Conservation (phyloP, 2,888 invertebrate species). For the Zygaena filipendulae region DNA sequence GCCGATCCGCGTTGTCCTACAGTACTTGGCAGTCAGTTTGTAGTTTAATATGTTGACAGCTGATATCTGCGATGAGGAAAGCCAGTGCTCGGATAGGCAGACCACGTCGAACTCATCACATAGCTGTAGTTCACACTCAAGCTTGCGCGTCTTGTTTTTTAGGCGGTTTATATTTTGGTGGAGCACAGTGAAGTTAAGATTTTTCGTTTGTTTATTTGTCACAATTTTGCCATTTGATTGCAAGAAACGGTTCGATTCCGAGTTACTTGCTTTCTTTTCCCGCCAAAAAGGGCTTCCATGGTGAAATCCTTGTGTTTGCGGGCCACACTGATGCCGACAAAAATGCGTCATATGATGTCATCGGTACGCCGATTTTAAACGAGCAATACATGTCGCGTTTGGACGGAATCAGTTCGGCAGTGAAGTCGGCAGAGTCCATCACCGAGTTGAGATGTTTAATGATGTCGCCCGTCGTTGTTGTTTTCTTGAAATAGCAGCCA, state of each 20-base stretch:
- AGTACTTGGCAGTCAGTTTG: conserved; percentile 1
- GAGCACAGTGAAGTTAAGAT: neutral
- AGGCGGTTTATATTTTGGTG: conserved; percentile 1
- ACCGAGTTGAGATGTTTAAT: neutral
- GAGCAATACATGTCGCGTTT: conserved; percentile 1
- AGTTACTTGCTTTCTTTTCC: neutral
- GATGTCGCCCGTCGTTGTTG: neutral
- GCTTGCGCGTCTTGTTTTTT: neutral
- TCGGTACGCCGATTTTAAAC: conserved; percentile 3
- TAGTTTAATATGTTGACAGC: neutral
- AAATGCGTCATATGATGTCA: neutral
- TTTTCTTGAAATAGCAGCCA: conserved; percentile 2
- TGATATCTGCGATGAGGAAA: neutral
- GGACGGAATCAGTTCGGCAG: conserved; percentile 1
- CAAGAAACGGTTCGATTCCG: too few relatives aligned
- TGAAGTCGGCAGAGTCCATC: neutral
- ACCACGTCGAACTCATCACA: neutral
- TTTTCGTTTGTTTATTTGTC: neutral
- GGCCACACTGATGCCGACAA: conserved; percentile 1
- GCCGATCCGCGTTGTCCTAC: conserved; percentile 2
- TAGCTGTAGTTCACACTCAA: neutral
- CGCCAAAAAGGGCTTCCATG: conserved; percentile 2
- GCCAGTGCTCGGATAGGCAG: neutral
- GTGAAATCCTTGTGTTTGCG: neutral
- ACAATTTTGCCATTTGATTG: too few relatives aligned